Conservation (phyloP, 1,140 invertebrate genomes). For the Neodiprion fabricii region DNA sequence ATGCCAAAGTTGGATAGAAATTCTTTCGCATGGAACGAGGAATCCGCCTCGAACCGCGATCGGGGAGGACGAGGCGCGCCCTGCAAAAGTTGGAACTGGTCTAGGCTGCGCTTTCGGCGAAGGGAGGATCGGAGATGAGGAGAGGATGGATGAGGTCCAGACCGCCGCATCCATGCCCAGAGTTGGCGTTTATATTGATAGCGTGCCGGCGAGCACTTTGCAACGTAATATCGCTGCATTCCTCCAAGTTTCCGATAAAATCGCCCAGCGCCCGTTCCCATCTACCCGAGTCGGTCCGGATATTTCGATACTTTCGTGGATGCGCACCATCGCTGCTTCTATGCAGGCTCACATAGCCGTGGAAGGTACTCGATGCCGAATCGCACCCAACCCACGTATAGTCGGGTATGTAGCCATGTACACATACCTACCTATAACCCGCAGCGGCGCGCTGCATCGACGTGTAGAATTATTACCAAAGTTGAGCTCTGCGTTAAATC, state of each 20-base stretch:
- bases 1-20: no score
- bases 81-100: no score
- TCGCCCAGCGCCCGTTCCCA: background rate
- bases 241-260: slow-evolving; percentile 1
- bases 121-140: background rate
- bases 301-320: background rate
- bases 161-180: background rate
- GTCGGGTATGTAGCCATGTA: no score
- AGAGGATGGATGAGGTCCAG: no score
- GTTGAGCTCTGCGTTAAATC: background rate
- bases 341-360: background rate
- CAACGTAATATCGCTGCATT: slow-evolving; percentile 3
- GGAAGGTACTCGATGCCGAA: background rate
- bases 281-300: background rate
- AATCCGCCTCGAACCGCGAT: background rate
- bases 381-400: no score
- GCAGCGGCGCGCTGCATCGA: background rate
- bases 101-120: background rate
- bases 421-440: background rate
- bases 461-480: background rate
- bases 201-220: slow-evolving; percentile 1
- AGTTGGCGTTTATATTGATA: slow-evolving; percentile 2
- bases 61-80: no score
- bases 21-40: no score
- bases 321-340: background rate